Conservation (phyloP, 2,113 vertebrate species). For the Oryzias curvinotus region DNA sequence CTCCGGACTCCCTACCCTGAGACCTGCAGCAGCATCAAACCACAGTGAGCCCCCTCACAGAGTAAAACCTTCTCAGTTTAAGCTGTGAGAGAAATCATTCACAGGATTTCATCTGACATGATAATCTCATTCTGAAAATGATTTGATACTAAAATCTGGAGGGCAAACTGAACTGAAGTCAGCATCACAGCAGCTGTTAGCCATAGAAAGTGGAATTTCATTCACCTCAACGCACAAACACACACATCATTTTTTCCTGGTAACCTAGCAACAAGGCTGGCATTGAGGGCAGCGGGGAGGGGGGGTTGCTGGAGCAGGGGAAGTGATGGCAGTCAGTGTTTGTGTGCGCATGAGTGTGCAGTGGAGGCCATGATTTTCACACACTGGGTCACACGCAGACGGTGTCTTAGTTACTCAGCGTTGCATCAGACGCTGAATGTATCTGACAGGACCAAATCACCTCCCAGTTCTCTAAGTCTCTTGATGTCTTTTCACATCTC, state of each 20-base stretch:
- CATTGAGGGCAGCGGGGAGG: conserved; percentile 38
- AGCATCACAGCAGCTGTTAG: conserved; percentile 44
- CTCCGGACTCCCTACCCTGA: too few species aligned
- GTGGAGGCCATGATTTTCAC: conserved; percentile 38
- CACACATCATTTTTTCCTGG: conserved; percentile 39
- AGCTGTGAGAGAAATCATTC: too few species aligned
- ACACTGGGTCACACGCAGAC: conserved; percentile 47
- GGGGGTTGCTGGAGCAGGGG: conserved; percentile 28
- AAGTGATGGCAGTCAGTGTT: conserved; percentile 13
- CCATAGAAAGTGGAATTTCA: conserved; percentile 50
- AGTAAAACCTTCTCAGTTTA: too few species aligned
- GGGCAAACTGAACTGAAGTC: conserved; percentile 21
- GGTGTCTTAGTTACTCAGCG: conserved; percentile 40
- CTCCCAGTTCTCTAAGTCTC: conserved; percentile 16
- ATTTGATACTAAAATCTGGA: conserved; percentile 63
- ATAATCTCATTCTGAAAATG: too few species aligned
- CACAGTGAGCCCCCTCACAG: too few species aligned
- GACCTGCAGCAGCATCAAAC: too few species aligned
- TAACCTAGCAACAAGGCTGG: conserved; percentile 68
- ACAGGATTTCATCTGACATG: too few species aligned
- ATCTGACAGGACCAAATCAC: conserved; percentile 33
- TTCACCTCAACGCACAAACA: conserved; percentile 31
- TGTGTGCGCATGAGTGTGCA: conserved; percentile 7
- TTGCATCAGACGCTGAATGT: conserved; percentile 62
- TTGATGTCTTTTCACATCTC: conserved; percentile 11